Conservation (phyloP, 92 coral and sea anemone species). For the Porites rus region DNA sequence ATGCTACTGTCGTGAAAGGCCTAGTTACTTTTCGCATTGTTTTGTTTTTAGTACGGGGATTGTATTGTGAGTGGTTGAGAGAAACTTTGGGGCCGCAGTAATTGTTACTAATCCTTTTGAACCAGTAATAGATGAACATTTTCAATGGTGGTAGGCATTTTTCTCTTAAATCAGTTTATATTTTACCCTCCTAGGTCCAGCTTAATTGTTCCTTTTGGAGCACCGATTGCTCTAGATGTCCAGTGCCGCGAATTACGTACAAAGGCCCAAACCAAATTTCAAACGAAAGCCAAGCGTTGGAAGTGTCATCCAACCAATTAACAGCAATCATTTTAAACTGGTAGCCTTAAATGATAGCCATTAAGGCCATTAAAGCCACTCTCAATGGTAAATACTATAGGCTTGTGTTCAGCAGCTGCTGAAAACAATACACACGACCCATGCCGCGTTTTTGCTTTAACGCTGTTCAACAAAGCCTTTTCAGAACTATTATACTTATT, state of each 20-base stretch:
- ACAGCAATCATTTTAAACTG: slow-evolving; percentile 11
- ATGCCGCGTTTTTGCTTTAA: background rate
- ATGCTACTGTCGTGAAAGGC: no score
- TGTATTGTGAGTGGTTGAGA: no score
- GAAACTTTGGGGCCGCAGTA: no score
- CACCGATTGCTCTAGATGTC: background rate
- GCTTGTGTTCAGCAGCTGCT: slow-evolving; percentile 27
- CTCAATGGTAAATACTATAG: background rate
- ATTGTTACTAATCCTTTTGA: no score
- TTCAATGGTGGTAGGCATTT: no score
- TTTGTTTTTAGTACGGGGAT: no score
- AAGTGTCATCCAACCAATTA: background rate
- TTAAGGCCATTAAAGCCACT: slow-evolving; percentile 14
- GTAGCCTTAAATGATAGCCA: slow-evolving; percentile 5
- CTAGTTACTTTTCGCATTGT: no score
- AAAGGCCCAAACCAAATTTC: background rate
- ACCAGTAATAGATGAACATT: no score
- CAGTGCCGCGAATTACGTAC: no score
- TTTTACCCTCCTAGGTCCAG: background rate
- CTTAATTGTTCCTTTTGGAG: background rate
- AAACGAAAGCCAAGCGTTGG: slow-evolving; percentile 2
- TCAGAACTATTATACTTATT: background rate
- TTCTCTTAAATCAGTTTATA: background rate
- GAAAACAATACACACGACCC: slow-evolving; percentile 7
- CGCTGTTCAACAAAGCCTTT: slow-evolving; percentile 2